Conservation (phyloP, 2,888 invertebrate genomes). For the Lordiphosa fenestrarum region DNA sequence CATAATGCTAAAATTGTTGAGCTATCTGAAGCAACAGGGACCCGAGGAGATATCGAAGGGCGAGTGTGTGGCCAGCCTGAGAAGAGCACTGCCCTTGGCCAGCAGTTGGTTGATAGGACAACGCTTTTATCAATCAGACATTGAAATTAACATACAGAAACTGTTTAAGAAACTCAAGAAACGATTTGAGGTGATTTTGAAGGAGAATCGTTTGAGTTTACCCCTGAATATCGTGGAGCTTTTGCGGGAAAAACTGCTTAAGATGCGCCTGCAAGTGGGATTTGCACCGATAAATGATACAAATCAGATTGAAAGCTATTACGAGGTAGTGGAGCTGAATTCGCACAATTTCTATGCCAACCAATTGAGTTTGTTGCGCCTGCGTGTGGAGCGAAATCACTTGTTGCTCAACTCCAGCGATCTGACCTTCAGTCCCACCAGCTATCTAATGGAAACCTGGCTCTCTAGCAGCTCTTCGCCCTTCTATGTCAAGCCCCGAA, state of each 20-base stretch:
- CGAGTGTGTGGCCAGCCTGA: conserved; percentile 71
- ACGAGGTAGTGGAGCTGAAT: conserved; percentile 57
- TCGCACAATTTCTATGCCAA: conserved; percentile 73
- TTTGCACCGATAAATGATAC: conserved; percentile 66
- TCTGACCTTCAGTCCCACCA: conserved; percentile 25
- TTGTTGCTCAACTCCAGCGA: conserved; percentile 34
- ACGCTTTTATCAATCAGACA: conserved; percentile 59
- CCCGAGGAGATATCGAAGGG: conserved; percentile 70
- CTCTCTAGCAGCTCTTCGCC: conserved; percentile 75
- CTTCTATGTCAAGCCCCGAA: conserved; percentile 72
- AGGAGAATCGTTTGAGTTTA: conserved; percentile 69
- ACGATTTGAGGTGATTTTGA: conserved; percentile 60
- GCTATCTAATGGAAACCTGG: conserved; percentile 61
- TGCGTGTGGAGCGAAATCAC: conserved; percentile 61
- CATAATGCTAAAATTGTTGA: conserved; percentile 75
- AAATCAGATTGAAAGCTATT: conserved; percentile 61
- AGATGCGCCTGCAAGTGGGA: conserved; percentile 74
- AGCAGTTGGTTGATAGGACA: conserved; percentile 72
- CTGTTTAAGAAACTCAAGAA: conserved; percentile 64
- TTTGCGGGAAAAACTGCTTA: conserved; percentile 62
- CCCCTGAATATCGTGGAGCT: conserved; percentile 61
- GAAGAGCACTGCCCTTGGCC: conserved; percentile 77
- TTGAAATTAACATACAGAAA: conserved; percentile 50
- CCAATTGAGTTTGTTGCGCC: conserved; percentile 65
- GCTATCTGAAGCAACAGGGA: conserved; percentile 69